Evolutionary conservation across 1,140 invertebrate species (phyloP).

Genomic region (Nymphalis io): DNA sequence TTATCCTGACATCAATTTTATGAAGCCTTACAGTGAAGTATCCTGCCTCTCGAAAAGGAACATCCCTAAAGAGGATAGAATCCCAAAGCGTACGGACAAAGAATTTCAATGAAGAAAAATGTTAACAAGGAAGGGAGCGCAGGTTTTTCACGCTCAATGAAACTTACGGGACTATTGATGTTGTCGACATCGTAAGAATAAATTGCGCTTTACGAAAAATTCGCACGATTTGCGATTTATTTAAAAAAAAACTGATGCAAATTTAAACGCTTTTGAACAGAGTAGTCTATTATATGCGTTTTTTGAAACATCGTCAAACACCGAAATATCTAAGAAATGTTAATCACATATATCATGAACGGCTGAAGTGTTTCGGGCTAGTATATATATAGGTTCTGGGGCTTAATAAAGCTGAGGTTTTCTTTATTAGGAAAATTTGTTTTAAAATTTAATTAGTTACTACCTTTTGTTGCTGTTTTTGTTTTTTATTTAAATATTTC

Average conservation of each 20-base stretch:
- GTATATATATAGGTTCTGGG: too few species aligned
- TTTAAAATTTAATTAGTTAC: too few species aligned
- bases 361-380: too few species aligned
- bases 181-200: constrained; percentile 28
- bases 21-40: constrained; percentile 5
- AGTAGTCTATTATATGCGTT: too few species aligned
- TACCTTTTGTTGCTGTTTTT: too few species aligned
- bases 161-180: constrained; percentile 18
- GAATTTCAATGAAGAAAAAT: constrained; percentile 36
- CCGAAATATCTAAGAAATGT: too few species aligned
- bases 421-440: too few species aligned
- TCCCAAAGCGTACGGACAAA: constrained; percentile 15
- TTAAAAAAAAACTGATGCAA: background rate
- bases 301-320: too few species aligned
- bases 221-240: background rate
- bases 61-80: constrained; percentile 14
- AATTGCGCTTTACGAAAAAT: constrained; percentile 18
- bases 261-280: too few species aligned
- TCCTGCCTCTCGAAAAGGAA: background rate
- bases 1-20: constrained; percentile 7
- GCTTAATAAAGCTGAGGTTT: too few species aligned
- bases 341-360: too few species aligned
- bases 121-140: constrained; percentile 23
- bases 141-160: constrained; percentile 30
- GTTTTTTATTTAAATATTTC: too few species aligned